Conservation (phyloP, 1,140 invertebrate species). For the Scaptomyza graminum region DNA sequence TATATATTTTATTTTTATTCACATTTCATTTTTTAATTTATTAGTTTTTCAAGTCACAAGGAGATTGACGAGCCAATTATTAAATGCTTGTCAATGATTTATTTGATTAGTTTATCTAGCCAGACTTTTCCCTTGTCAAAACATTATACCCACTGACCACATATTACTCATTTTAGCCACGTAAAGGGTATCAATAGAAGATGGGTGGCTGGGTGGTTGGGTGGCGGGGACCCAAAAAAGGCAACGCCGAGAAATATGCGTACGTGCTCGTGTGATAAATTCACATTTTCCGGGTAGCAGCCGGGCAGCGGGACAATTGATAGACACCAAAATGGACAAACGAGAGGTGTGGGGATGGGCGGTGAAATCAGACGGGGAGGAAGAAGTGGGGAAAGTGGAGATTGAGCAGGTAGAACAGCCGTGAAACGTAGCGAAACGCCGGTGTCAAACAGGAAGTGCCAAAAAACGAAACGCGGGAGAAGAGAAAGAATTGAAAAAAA, state of each 20-base stretch:
- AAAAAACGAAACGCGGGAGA: slow-evolving; percentile 40
- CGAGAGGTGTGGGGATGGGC: background rate
- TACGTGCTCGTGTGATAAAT: slow-evolving; percentile 82
- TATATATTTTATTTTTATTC: too few relatives aligned
- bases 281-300: slow-evolving; percentile 78
- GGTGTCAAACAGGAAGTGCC: slow-evolving; percentile 79
- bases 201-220: too few relatives aligned
- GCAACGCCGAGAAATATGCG: slow-evolving; percentile 62
- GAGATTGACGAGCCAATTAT: too few relatives aligned
- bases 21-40: too few relatives aligned
- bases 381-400: slow-evolving; percentile 33
- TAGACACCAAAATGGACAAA: slow-evolving; percentile 49
- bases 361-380: slow-evolving; percentile 19
- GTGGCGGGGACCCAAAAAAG: slow-evolving; percentile 21
- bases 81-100: too few relatives aligned
- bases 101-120: too few relatives aligned
- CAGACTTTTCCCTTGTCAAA: too few relatives aligned
- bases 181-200: background rate
- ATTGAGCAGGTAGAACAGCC: slow-evolving; percentile 37
- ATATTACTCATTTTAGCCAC: too few relatives aligned
- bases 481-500: slow-evolving; percentile 1
- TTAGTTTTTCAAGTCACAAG: too few relatives aligned
- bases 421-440: slow-evolving; percentile 78
- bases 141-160: too few relatives aligned
- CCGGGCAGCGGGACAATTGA: slow-evolving; percentile 61